These are phyloP conservation scores for Idaea aversata DNA, from an alignment of 2,888 invertebrate genomes.

Conservation along the genomic window DNA sequence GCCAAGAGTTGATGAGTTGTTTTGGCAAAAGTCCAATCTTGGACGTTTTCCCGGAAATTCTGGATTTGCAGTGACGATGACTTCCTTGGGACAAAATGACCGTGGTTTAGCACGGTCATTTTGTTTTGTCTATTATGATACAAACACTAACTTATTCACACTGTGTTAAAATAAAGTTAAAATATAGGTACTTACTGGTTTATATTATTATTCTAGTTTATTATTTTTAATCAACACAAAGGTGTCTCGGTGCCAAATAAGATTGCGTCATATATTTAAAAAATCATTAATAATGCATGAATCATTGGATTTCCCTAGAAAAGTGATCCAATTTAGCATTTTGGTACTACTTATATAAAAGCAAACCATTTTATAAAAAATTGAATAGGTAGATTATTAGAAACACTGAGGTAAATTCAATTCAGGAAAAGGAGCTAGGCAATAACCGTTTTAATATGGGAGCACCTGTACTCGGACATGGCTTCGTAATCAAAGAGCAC, in stretches of 20 bases:
- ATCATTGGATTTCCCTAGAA: conserved; percentile 37
- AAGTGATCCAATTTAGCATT: not conserved
- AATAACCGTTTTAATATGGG: conserved; percentile 48
- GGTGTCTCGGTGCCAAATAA: conserved; percentile 31
- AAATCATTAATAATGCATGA: conserved; percentile 33
- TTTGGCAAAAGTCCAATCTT: conserved; percentile 56
- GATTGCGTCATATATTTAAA: conserved; percentile 33
- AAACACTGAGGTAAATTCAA: conserved; percentile 2
- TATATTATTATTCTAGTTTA: no score
- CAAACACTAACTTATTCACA: no score
- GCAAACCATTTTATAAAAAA: not conserved
- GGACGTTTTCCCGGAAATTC: conserved; percentile 58
- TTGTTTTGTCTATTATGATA: not conserved
- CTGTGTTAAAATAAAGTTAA: no score
- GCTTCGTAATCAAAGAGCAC: conserved; percentile 50
- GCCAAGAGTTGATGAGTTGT: conserved; percentile 48
- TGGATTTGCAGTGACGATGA: conserved; percentile 43
- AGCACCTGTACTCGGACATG: conserved; percentile 47
- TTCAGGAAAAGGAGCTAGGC: conserved; percentile 33
- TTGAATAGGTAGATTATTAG: not conserved
- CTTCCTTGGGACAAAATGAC: conserved; percentile 43
- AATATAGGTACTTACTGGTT: no score
- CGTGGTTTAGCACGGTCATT: conserved; percentile 2
- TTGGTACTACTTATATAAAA: not conserved
- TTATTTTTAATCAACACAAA: conserved; percentile 23